Evolutionary conservation across 2,797 vertebrate genomes (phyloP), one percentile per base, ranked within the genome.

Genomic region (Neoniphon sammara): DNA sequence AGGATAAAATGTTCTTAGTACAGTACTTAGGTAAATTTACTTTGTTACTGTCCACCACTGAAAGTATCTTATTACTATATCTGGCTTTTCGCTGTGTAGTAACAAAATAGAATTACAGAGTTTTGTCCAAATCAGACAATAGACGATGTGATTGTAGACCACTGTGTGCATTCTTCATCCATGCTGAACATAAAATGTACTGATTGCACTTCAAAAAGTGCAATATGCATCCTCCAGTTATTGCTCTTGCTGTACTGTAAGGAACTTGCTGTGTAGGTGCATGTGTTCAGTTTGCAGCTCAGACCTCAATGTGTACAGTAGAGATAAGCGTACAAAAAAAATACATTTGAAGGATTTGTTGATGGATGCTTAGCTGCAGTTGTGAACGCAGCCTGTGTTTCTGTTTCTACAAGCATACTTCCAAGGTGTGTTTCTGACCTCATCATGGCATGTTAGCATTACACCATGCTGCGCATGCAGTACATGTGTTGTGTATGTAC

Each of bases 101-200:
- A 10, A 47, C 63, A 59, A 7, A 49, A 44, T 1, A 56, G 10
- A 52, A 60, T 72, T 18, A 15, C 12, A 64, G 39, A 42, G 30
- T 23, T 70, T 66, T 21, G 57, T 36, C n/a, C 8, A 65, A 50
- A 54, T 18, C 15, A 64, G 12, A 67, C 58, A 17, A 67, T 49
- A 12, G 18, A 15, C 54, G 6, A 18, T 50, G 47, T 17, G 14
- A 44, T 44, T 14, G 12, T 15, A 44, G 47, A 50, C 7, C 6
- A 20, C 7, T n/a, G 18, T n/a, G 47, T 50, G 47, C n/a, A 20
- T 50, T 20, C 46, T 6, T 17, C 46, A 47, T 47, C 46, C 53
- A 54, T 55, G 52, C n/a, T 60, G 0, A 53, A 53, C n/a, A 65
- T 44, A 5, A 61, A 66, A 34, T 30, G 27, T 57, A 27, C 23